Percentiles rank a stretch among this genome's conserved stretches.
Conservation (phyloP, 2,888 invertebrate species). For the Agrotis ipsilon region DNA sequence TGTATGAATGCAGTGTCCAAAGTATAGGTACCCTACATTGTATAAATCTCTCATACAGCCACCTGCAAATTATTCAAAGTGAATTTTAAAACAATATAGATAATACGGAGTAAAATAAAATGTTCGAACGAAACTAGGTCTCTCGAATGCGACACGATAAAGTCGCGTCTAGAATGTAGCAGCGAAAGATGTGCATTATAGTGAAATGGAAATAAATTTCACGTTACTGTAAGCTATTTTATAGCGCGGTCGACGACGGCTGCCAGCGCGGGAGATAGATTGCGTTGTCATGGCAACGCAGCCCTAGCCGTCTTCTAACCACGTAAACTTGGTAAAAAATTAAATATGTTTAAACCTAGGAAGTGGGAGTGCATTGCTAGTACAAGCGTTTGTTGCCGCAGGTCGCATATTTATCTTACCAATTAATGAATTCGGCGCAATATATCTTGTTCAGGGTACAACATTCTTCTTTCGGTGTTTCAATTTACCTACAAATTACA, state of each 20-base stretch:
- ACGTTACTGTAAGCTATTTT: conserved; percentile 76
- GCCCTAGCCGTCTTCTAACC: conserved; percentile 28
- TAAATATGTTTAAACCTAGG: conserved; percentile 20
- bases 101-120: conserved; percentile 52
- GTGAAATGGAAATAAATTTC: conserved; percentile 82
- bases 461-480: not conserved
- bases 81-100: conserved; percentile 44
- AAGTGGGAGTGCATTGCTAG: conserved; percentile 3
- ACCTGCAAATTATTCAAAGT: conserved; percentile 38
- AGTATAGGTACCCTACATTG: conserved; percentile 4
- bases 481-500: not conserved
- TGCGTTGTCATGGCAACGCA: conserved; percentile 70
- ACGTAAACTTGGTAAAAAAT: conserved; percentile 43
- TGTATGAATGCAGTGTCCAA: not conserved
- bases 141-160: conserved; percentile 62
- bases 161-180: conserved; percentile 61
- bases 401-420: not conserved
- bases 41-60: conserved; percentile 40
- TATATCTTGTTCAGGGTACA: not conserved
- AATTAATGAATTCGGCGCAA: not conserved
- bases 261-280: conserved; percentile 71
- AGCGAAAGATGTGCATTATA: conserved; percentile 71
- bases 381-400: not conserved
- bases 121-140: conserved; percentile 54
- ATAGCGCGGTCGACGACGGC: conserved; percentile 62